These are phyloP conservation scores for Drosophila picticornis DNA, from an alignment of 2,888 invertebrate species.

Conservation along the genomic window DNA sequence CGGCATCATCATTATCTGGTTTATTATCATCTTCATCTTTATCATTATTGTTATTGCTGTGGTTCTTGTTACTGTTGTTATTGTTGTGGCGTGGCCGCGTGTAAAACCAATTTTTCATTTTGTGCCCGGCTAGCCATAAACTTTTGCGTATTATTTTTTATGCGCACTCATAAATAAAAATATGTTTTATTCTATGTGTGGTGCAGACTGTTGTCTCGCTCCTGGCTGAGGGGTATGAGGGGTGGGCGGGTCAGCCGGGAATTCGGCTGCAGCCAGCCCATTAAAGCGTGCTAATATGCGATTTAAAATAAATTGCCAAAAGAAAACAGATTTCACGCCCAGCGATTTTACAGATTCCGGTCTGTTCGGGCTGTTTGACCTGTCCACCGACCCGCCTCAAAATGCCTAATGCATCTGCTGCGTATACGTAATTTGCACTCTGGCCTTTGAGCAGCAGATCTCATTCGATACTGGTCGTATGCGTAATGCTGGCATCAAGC, in stretches of 20 bases:
- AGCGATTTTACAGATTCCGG: constrained; percentile 23
- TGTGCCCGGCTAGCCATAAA: constrained; percentile 74
- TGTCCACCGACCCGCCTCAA: not conserved
- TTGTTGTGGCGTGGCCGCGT: constrained; percentile 60
- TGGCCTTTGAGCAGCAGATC: not conserved
- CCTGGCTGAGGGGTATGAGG: not conserved
- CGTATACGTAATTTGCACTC: constrained; percentile 53
- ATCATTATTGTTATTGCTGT: constrained; percentile 41
- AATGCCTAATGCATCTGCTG: constrained; percentile 21
- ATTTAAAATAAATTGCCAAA: constrained; percentile 62
- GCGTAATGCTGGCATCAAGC: constrained; percentile 67
- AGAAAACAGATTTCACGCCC: constrained; percentile 60
- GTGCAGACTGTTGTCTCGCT: constrained; percentile 32
- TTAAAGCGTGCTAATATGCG: constrained; percentile 69
- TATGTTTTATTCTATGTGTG: constrained; percentile 68
- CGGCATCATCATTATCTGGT: constrained; percentile 12
- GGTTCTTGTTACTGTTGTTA: constrained; percentile 37
- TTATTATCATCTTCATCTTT: constrained; percentile 47
- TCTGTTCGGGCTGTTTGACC: not conserved
- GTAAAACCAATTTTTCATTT: constrained; percentile 79
- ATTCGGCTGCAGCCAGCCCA: constrained; percentile 37
- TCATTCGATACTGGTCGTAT: constrained; percentile 55
- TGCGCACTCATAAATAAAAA: constrained; percentile 70
- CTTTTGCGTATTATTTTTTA: constrained; percentile 77
- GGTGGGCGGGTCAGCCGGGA: not conserved